A percentile compares a stretch with the other conserved stretches of the same genome.
Evolutionary conservation across 2,888 invertebrate species (phyloP).

Genomic region (Phaonia tiefii): DNA sequence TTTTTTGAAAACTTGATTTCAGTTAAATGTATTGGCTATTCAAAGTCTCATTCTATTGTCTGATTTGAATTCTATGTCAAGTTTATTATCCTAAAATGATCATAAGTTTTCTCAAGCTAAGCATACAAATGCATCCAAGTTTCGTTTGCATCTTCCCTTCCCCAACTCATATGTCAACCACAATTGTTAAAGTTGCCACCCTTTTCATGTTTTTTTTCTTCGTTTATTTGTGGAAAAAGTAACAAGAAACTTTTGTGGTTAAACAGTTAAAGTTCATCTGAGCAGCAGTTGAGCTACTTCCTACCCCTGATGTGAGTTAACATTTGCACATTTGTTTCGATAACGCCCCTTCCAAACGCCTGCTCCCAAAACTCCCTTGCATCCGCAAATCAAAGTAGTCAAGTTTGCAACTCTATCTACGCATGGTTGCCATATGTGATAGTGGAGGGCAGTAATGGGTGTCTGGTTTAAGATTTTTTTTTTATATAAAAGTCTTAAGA

Average conservation of each 20-base stretch:
- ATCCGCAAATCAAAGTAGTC: neutral
- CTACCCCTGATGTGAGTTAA: neutral
- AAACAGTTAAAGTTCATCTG: constrained; percentile 30
- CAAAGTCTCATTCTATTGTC: too few species aligned
- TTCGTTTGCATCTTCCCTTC: neutral
- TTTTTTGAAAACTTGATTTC: too few species aligned
- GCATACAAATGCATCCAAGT: too few species aligned
- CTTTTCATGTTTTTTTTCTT: constrained; percentile 55
- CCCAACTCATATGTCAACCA: constrained; percentile 19
- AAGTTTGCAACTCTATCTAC: too few species aligned
- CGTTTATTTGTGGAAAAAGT: neutral
- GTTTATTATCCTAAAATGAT: too few species aligned
- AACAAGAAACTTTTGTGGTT: constrained; percentile 29
- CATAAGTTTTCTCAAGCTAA: too few species aligned
- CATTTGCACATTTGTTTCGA: constrained; percentile 5
- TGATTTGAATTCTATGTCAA: too few species aligned
- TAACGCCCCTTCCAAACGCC: neutral
- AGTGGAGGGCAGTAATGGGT: too few species aligned
- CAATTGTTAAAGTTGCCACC: constrained; percentile 53
- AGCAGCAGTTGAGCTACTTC: neutral
- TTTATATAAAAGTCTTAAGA: neutral
- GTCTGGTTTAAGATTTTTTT: too few species aligned
- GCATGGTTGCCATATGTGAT: too few species aligned
- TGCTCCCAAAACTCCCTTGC: neutral
- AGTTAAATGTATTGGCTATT: too few species aligned